phyloP scores from a whole-genome alignment of 2,888 invertebrate species.

The Halocaridina rubra region DNA sequence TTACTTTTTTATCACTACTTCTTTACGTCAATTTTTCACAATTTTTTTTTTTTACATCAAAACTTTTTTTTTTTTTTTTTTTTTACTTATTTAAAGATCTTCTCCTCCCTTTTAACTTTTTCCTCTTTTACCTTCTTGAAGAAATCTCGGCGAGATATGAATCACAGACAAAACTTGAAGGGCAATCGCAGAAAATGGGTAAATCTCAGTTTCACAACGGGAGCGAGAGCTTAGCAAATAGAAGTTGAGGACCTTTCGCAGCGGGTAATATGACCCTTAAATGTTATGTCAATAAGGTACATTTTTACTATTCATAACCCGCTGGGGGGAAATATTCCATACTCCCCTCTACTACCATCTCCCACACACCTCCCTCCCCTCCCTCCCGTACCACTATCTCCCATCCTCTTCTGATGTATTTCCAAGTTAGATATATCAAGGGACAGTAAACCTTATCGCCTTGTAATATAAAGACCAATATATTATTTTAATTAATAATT shows the following conservation, averaged over 20 bases:
- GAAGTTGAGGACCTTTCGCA: constrained; percentile 30
- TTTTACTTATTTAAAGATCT: neutral
- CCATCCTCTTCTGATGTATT: no score
- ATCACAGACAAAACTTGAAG: constrained; percentile 46
- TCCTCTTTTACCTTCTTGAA: constrained; percentile 1
- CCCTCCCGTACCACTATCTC: no score
- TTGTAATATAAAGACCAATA: no score
- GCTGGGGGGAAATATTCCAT: no score
- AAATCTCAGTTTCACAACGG: constrained; percentile 52
- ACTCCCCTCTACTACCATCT: no score
- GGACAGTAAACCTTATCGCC: no score
- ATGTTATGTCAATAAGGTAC: constrained; percentile 44
- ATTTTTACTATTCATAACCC: constrained; percentile 6
- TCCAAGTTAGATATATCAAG: no score
- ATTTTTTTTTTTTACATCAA: no score
- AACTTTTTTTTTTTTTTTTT: neutral
- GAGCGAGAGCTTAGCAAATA: constrained; percentile 53
- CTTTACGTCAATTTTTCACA: no score
- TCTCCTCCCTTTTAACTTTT: neutral
- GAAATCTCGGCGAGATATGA: constrained; percentile 12
- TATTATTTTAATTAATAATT: no score
- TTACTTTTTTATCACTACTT: no score
- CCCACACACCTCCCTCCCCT: no score
- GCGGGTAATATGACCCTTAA: constrained; percentile 37
- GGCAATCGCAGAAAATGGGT: constrained; percentile 52